Base-by-base conservation (phyloP, 1,140 invertebrate species). In the Cheumatopsyche charites region DNA sequence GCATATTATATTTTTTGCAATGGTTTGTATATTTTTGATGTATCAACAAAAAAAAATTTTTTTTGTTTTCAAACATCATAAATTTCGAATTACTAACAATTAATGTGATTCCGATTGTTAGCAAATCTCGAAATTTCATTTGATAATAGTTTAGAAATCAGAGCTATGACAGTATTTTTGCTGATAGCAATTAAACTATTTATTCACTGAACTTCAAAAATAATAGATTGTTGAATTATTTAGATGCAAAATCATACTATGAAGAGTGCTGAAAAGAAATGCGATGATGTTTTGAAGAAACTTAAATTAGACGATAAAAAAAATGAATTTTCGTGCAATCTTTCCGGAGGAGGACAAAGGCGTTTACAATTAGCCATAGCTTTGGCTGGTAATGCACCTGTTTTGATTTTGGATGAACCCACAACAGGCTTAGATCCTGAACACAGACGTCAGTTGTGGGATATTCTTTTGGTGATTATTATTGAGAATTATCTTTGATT, bases 341-440 rank as follows among this genome's bases (percentile, higher is more conserved):
- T 88, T 42, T 88, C 87, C 0, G 86, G 87, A 1, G 87, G 87
- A 29, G 86, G 86, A 80, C 82, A 86, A 77, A 79, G 87, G 17
- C 80, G 86, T 0, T 71, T 87, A 36, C 86, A 85, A 0, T 78
- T 87, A 15, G 86, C 84, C 0, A 83, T 85, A 17, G 87, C 87
- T 0, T 83, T 87, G 77, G 83, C 85, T 15, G 86, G 86, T 1
- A 78, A 84, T 7, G 86, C 86, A 4, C 81, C 85, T 76, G 84
- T 85, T 6, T 79, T 96, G 12, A 90, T 97, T 68, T 83, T 97
- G 72, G 95, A 98, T 80, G 95, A 98, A 81, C 96, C 96, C 26
- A 97, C 96, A 0, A 94, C 94, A 0, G 96, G 97, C 58, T 91
- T 99, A 81, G 97, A 99, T 83, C 95, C 96, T 1, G 91, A 95